A percentile compares a stretch with the other conserved stretches of the same genome.
These are phyloP conservation scores for Cardiocondyla obscurior DNA, from an alignment of 1,140 invertebrate species.

Conservation along the genomic window DNA sequence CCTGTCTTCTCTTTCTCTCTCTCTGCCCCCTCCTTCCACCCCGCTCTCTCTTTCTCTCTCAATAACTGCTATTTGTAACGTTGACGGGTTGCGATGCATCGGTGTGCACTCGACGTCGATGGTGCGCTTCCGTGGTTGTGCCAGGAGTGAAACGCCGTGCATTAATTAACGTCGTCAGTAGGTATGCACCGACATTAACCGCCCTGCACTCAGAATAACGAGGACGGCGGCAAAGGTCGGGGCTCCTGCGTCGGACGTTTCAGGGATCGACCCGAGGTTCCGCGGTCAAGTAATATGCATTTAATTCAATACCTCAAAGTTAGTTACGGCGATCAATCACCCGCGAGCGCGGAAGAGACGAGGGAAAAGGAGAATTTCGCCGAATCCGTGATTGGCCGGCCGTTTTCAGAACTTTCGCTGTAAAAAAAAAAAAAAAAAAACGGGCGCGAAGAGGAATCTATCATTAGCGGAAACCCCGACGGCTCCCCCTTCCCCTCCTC, in stretches of 20 bases:
- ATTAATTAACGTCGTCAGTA: slow-evolving; percentile 53
- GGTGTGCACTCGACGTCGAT: slow-evolving; percentile 37
- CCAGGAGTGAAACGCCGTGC: slow-evolving; percentile 36
- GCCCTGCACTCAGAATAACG: slow-evolving; percentile 51
- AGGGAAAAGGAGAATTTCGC: neutral
- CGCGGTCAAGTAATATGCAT: slow-evolving; percentile 52
- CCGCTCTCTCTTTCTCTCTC: neutral
- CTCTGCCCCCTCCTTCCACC: too few species aligned
- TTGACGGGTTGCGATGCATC: slow-evolving; percentile 18
- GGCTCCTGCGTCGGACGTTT: slow-evolving; percentile 27
- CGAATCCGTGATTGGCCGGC: slow-evolving; percentile 1
- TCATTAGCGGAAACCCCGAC: neutral
- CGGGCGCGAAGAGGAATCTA: neutral
- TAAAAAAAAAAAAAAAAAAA: neutral
- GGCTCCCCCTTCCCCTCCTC: too few species aligned
- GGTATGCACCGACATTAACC: slow-evolving; percentile 47
- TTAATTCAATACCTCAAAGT: slow-evolving; percentile 49
- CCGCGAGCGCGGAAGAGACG: neutral
- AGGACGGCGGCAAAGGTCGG: slow-evolving; percentile 6
- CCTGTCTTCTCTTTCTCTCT: too few species aligned
- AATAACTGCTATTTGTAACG: slow-evolving; percentile 8
- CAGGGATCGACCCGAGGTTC: slow-evolving; percentile 21
- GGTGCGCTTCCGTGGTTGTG: slow-evolving; percentile 4
- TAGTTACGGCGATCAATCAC: slow-evolving; percentile 49
- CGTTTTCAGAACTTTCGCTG: slow-evolving; percentile 15